Evolutionary conservation across 1,140 invertebrate species (phyloP), one percentile per base, ranked within the genome.

Genomic region (Heliconius eleuchia): DNA sequence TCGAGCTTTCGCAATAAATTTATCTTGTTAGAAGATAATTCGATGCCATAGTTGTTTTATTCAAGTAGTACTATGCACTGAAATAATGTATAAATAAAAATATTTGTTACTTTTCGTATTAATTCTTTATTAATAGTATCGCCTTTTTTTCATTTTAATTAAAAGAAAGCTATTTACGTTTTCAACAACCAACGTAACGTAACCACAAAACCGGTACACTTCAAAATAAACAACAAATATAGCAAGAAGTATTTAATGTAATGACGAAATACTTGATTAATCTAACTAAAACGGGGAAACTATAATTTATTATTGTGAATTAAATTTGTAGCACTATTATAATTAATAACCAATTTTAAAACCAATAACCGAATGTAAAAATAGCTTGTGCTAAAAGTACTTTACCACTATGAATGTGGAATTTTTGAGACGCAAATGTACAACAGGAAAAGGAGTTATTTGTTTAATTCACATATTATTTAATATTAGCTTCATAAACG

Each of bases 371-470:
- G 27, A 55, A 18, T 39, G 19, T 75, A 74, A 77, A 37, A 72
- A 75, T 75, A 75, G 75, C 60, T 66, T 23, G 3, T 30, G 71
- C 50, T 30, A 46, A 39, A 52, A 39, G 18, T 57, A 37, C 50
- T 76, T 60, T 73, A 76, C 78, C 74, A 73, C 50, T 52, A 76
- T 52, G 19, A 50, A 72, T 34, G 57, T 72, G 79, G 79, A 73
- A 66, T 80, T 80, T 74, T 71, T 80, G 23, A 37, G 9, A 80
- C 30, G 79, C 74, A 76, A 76, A 73, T 73, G 6, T 60, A 71
- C 23, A 66, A 78, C 76, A 80, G 79, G 79, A 80, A 76, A 80
- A 80, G 30, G 2, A 42, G 1, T 80, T 72, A 50, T 27, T 27
- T 75, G 13, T 71, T 18, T 34, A 30, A 66, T 57, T 57, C 7